Conservation (phyloP, 2,797 vertebrate species). For the Gorsachius magnificus region DNA sequence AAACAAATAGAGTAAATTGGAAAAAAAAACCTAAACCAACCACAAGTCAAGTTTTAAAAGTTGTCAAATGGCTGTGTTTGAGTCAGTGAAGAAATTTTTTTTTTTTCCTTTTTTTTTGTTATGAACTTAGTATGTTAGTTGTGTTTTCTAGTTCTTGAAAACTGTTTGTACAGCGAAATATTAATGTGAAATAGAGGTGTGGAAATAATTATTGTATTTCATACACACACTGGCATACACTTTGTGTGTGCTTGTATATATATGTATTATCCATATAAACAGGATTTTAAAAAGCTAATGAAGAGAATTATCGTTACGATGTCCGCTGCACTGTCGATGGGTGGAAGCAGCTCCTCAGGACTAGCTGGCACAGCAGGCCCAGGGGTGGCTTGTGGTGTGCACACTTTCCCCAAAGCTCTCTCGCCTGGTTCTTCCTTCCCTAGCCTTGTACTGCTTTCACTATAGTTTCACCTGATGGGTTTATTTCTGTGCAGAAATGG, state of each 20-base stretch:
- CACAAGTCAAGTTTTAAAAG: neutral
- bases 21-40: neutral
- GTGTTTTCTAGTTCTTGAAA: neutral
- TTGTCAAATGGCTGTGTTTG: neutral
- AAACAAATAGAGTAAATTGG: neutral
- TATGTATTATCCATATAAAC: neutral
- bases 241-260: neutral
- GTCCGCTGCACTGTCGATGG: neutral
- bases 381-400: too few relatives aligned
- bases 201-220: neutral
- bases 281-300: neutral
- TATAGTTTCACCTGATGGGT: neutral
- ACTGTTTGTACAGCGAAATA: neutral
- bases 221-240: neutral
- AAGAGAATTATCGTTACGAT: neutral
- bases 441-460: neutral
- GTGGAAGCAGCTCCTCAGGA: neutral
- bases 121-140: neutral
- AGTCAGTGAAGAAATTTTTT: neutral
- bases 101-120: too few relatives aligned
- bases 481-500: neutral
- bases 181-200: neutral
- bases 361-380: neutral
- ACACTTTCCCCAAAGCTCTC: neutral
- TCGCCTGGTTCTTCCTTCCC: neutral